Evolutionary conservation across 2,113 vertebrate genomes (phyloP).

Genomic region (Melanocharis versteri): DNA sequence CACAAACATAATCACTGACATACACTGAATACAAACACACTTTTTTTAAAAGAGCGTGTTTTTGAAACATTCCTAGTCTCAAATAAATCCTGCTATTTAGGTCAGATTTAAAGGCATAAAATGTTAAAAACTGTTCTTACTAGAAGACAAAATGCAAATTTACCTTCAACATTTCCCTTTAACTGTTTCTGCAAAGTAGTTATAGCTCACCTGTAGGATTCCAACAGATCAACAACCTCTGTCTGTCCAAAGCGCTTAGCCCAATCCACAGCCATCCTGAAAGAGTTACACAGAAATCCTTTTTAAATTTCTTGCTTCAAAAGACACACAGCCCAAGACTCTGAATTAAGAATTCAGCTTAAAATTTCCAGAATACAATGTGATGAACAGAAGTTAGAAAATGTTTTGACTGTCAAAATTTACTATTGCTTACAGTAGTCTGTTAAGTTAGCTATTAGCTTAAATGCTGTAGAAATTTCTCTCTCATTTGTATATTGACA

Average conservation of each 20-base stretch:
- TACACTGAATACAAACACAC: not conserved
- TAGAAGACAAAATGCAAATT: not conserved
- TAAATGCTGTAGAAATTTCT: not conserved
- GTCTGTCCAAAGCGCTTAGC: constrained; percentile 85
- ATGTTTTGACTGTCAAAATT: not conserved
- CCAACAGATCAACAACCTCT: constrained; percentile 86
- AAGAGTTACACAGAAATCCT: constrained; percentile 24
- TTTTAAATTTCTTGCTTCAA: not conserved
- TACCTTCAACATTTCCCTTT: not conserved
- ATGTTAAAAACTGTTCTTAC: not conserved
- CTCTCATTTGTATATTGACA: not conserved
- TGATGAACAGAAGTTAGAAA: not conserved
- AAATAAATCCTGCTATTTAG: not conserved
- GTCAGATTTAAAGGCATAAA: not conserved
- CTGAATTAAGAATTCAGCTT: not conserved
- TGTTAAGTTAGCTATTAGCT: not conserved
- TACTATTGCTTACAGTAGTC: not conserved
- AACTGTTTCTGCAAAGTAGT: not conserved
- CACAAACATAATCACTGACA: not conserved
- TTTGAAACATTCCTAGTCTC: not conserved
- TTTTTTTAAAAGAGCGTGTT: fast-evolving
- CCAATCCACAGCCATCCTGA: constrained; percentile 92
- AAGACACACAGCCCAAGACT: not conserved
- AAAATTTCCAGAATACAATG: not conserved
- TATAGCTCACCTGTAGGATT: constrained; percentile 83